Base-by-base conservation (phyloP, 2,113 vertebrate genomes). In the Lipophrys pholis region DNA sequence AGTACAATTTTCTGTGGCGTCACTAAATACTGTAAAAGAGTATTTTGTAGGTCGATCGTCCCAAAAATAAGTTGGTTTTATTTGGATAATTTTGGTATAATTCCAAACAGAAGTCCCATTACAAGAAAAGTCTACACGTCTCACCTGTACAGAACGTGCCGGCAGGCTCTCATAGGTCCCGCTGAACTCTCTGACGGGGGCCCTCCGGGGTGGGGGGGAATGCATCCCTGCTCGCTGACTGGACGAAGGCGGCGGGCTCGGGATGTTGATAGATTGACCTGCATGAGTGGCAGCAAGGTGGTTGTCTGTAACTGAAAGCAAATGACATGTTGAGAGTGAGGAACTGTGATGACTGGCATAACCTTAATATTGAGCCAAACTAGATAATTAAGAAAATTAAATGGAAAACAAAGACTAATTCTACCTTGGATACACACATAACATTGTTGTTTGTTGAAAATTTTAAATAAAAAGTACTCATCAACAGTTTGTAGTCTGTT, bases 121-220 rank as follows among this genome's bases (percentile, higher is more conserved):
- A 30, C 21, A 30, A 30, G 21, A 30, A 30, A 30, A 30, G 21
- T 30, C 21, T 30, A 30, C 21, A 30, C 7, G 74, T 61, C 90
- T 90, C 41, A 97, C 95, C 90, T 96, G 95, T 55, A 97, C 93
- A 0, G 94, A 96, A 21, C 96, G 93, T 0, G 96, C 95, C 0
- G 96, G 96, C 57, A 97, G 94, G 83, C 96, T 97, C 89, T 96
- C 95, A 35, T 95, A 97, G 43, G 96, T 97, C 73, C 95, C 95
- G 2, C 91, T 95, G 82, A 95, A 94, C 69, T 95, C 94, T 70
- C 92, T 85, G 59, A 93, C 88, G 41, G 93, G 84, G 1, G 94
- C 94, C 1, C 95, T 92, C 6, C 96, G 91, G 0, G 96, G 96
- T 1, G 96, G 96, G 0, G 96, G 96, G 1, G 96, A 97, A 84